Evolutionary conservation across 37 sponge, comb jelly and placozoan species (phyloP), one percentile per base, ranked within the genome.

Genomic region (Chondrilla cf. caribensis): DNA sequence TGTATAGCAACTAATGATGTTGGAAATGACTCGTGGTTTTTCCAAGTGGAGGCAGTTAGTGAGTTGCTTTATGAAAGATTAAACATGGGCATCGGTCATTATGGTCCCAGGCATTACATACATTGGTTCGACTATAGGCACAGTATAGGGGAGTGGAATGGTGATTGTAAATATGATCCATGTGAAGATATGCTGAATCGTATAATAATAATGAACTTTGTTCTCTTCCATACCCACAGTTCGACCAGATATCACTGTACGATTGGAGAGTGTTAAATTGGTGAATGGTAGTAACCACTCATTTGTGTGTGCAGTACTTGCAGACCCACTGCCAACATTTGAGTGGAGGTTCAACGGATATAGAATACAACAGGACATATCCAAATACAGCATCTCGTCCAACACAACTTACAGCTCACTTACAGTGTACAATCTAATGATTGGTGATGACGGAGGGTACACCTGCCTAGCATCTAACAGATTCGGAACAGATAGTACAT

Each of bases 391-490:
- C 21, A 39, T 73, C 9, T 32, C 36, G n/a, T 36, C 44, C 21
- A 40, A 38, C 76, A 40, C 24, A 19, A 73, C 44, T 40, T 0
- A 18, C 41, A 38, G 44, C 6, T 21, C 43, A 15, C 25, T 73
- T 1, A 73, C 76, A 25, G 44, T 73, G 0, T 18, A 1, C 25
- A 24, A 42, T 24, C 44, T 73, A 43, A 19, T 9, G 24, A 2
- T 32, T 1, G 6, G 44, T 38, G 76, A 73, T 40, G 76, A 40
- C 17, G 76, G 76, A 25, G 24, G 21, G 21, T 73, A 73, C 76
- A 73, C 11, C 76, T 73, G 76, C 7, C 40, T 43, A 38, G 76
- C 25, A 36, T 73, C 76, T n/a, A 73, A 73, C 76, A 73, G 76
- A 73, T 73, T 25, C 40, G 76, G 76, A 6, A 18, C 25, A 18